A percentile compares a stretch with the other conserved stretches of the same genome.
These are phyloP conservation scores for Mionectes olivaceus DNA, from an alignment of 2,797 vertebrate species.

Conservation along the genomic window DNA sequence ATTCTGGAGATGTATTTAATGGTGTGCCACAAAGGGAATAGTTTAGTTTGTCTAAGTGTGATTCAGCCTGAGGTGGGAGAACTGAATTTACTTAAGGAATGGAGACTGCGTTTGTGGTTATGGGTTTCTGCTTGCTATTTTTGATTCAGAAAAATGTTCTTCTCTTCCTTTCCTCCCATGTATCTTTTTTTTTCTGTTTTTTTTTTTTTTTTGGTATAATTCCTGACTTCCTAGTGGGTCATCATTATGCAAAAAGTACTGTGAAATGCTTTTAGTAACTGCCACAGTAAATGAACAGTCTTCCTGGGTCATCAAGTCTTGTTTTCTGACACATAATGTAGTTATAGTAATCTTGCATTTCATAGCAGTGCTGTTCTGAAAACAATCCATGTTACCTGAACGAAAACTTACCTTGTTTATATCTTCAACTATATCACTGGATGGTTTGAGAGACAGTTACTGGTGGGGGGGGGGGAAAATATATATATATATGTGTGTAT, in stretches of 20 bases:
- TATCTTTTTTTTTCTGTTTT: neutral
- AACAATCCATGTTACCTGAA: neutral
- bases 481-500: neutral
- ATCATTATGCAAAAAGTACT: neutral
- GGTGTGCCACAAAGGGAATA: neutral
- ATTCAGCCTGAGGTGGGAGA: slow-evolving; percentile 35
- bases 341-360: neutral
- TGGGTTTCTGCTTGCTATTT: neutral
- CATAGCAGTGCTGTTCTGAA: neutral
- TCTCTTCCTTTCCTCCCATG: neutral
- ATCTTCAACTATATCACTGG: neutral
- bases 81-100: neutral
- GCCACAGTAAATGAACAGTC: neutral
- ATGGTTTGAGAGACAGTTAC: neutral
- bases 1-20: neutral
- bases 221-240: neutral
- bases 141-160: neutral
- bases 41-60: neutral
- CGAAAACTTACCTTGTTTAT: neutral
- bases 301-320: neutral
- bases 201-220: neutral
- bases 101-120: neutral
- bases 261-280: neutral
- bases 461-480: neutral
- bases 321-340: neutral